A percentile compares a stretch with the other conserved stretches of the same genome.
These are phyloP conservation scores for Nothoprocta perdicaria DNA, from an alignment of 2,113 vertebrate species.

Conservation along the genomic window DNA sequence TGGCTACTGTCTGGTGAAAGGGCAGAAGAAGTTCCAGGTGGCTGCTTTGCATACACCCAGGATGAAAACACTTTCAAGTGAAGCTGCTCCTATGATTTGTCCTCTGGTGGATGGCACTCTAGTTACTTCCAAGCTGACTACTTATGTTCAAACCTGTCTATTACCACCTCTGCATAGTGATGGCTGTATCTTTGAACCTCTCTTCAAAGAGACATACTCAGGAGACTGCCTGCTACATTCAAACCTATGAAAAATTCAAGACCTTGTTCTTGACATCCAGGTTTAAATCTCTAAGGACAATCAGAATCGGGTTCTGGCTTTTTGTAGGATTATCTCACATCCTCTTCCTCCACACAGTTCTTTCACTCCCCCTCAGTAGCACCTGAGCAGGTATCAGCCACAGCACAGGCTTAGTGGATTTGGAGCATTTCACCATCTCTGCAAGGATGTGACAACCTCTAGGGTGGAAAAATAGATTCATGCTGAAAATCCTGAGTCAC, in stretches of 20 bases:
- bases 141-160: background rate
- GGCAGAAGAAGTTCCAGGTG: slow-evolving; percentile 17
- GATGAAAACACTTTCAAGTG: background rate
- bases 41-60: background rate
- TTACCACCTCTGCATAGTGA: background rate
- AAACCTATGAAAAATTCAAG: background rate
- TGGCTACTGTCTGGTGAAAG: background rate
- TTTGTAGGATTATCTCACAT: background rate
- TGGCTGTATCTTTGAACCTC: background rate
- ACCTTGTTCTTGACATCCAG: background rate
- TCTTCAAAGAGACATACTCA: background rate
- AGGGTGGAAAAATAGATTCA: background rate
- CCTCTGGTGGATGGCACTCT: background rate
- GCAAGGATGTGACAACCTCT: background rate
- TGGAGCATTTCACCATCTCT: background rate
- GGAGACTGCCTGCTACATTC: background rate
- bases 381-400: background rate
- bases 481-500: background rate
- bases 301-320: background rate
- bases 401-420: background rate
- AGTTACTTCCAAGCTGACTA: background rate
- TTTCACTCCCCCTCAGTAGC: background rate
- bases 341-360: background rate
- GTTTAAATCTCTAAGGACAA: background rate
- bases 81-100: background rate